These are phyloP conservation scores for Murina feae DNA, from an alignment of 2,113 vertebrate genomes.

Conservation along the genomic window DNA sequence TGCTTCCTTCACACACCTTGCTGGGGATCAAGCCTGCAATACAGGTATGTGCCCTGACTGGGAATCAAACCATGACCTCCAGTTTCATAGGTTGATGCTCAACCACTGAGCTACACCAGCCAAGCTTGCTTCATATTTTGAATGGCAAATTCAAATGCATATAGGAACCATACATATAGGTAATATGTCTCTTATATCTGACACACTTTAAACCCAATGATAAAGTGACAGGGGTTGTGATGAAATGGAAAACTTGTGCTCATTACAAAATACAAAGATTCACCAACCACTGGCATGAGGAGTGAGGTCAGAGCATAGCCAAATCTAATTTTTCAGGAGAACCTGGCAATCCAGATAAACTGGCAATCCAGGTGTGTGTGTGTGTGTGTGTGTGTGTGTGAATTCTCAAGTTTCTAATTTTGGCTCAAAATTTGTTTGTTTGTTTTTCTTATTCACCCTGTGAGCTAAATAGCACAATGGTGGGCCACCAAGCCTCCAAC, in stretches of 20 bases:
- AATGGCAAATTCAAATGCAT: not conserved
- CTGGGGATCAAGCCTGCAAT: too few species aligned
- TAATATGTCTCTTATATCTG: slow-evolving; percentile 10
- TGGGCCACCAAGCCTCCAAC: not conserved
- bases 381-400: not conserved
- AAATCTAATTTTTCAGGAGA: slow-evolving; percentile 8
- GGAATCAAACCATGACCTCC: too few species aligned
- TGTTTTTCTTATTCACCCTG: not conserved
- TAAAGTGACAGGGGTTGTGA: not conserved
- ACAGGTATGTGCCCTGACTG: too few species aligned
- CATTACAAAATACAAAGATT: not conserved
- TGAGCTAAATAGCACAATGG: not conserved
- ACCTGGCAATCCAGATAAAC: not conserved
- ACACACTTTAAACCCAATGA: not conserved
- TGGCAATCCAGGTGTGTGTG: not conserved
- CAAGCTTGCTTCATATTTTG: not conserved
- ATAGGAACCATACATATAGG: not conserved
- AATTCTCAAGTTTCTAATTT: slow-evolving; percentile 24
- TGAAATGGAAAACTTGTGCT: not conserved
- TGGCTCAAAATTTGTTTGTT: not conserved
- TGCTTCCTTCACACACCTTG: too few species aligned
- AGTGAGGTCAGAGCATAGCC: not conserved
- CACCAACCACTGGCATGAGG: not conserved
- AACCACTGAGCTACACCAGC: too few species aligned
- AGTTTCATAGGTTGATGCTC: too few species aligned